Evolutionary conservation across 2,797 vertebrate species (phyloP), one percentile per base, ranked within the genome.

Genomic region (Aratinga solstitialis): DNA sequence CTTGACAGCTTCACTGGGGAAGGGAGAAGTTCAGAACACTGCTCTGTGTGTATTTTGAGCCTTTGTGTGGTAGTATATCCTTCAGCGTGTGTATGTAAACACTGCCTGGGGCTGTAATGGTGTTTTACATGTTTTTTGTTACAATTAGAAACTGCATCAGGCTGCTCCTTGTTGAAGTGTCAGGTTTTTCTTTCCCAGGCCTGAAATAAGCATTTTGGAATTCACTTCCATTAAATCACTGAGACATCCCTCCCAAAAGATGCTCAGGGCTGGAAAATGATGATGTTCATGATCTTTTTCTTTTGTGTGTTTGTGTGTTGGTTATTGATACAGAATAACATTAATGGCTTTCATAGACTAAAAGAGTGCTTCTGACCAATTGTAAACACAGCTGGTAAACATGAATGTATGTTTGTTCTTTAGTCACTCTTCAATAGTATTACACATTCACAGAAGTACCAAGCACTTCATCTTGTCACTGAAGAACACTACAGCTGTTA

Each of bases 331-430:
- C 1, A 61, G 75, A 80, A 77, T 75, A 77, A 27, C 32, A 42
- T 61, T 34, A 74, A 67, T 80, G 56, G 24, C 42, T 92, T 87
- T 92, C 50, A 51, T 34, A 68, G 61, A n/a, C 27, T 48, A n/a
- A 79, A 80, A 56, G 43, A 26, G 32, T 63, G 56, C 71, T 90
- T 58, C 77, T 82, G 43, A 22, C 53, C 45, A 65, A 22, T 27
- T 45, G 83, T 93, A 90, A 95, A 89, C 80, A 84, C 86, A 93
- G 85, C 85, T 91, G 87, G 47, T 69, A 79, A 94, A 82, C 24
- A 47, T 0, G 4, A 66, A 24, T 50, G 18, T 86, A 3, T 87
- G 81, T 82, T 48, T 67, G 38, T 79, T 77, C 68, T 80, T 63
- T 7, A 90, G 45, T 65, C 26, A 2, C 13, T 72, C 15, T 65